Percentiles rank a stretch among this genome's conserved stretches.
Conservation (phyloP, 2,888 invertebrate genomes). For the Timema cristinae region DNA sequence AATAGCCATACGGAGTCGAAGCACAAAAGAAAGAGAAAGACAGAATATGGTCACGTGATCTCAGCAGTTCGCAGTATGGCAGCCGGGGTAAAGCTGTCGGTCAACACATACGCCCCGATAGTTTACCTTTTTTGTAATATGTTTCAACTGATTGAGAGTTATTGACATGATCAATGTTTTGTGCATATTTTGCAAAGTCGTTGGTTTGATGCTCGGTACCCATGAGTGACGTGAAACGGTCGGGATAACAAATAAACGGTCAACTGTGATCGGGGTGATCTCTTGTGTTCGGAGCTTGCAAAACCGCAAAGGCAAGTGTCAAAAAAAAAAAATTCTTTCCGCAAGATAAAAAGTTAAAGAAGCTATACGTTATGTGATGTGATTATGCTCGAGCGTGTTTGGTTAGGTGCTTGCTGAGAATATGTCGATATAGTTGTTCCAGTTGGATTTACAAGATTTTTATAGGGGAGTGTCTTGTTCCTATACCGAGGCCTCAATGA, state of each 20-base stretch:
- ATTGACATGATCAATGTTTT: too few species aligned
- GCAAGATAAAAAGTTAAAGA: not conserved
- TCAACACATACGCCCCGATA: not conserved
- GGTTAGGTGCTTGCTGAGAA: too few species aligned
- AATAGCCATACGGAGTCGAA: constrained; percentile 34
- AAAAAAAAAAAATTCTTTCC: constrained; percentile 9
- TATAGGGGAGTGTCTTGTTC: too few species aligned
- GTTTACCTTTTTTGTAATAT: not conserved
- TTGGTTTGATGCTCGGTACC: too few species aligned
- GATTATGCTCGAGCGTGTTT: not conserved
- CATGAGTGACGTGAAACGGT: not conserved
- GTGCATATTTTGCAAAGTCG: too few species aligned
- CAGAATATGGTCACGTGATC: constrained; percentile 42
- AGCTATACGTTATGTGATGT: constrained; percentile 5
- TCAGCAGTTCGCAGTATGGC: constrained; percentile 46
- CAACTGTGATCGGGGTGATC: too few species aligned
- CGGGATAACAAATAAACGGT: not conserved
- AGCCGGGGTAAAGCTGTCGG: constrained; percentile 30
- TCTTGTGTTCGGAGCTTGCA: constrained; percentile 11
- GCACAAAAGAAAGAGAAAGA: constrained; percentile 31
- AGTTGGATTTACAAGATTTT: too few species aligned
- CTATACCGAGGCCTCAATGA: too few species aligned
- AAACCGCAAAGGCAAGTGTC: constrained; percentile 28
- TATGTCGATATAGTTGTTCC: too few species aligned
- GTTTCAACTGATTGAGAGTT: not conserved